Percentiles rank a stretch among this genome's conserved stretches.
Conservation (phyloP, 2,888 invertebrate species). For the Monopis laevigella region DNA sequence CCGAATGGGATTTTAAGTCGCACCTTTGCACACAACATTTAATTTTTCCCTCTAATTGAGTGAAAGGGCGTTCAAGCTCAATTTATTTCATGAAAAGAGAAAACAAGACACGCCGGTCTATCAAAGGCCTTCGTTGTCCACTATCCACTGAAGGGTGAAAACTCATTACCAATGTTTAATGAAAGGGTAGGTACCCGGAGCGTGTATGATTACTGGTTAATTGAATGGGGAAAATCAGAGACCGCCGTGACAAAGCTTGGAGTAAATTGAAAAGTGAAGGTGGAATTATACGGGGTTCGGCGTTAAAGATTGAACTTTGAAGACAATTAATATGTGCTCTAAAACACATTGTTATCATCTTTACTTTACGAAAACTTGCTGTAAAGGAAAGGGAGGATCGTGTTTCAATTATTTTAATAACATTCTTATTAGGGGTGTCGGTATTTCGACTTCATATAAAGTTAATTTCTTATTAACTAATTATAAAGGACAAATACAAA, state of each 20-base stretch:
- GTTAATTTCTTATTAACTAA: too few relatives aligned
- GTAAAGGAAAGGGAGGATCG: too few relatives aligned
- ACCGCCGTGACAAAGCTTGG: conserved; percentile 43
- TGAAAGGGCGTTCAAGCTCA: conserved; percentile 30
- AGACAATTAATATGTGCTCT: conserved; percentile 10
- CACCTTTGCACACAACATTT: conserved; percentile 15
- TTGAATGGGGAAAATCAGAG: conserved; percentile 60
- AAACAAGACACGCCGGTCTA: conserved; percentile 38
- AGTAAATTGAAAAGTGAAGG: conserved; percentile 32
- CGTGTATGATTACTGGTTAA: conserved; percentile 65
- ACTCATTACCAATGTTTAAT: conserved; percentile 62
- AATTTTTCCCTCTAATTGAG: conserved; percentile 31
- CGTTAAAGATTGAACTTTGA: conserved; percentile 1
- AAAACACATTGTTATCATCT: too few relatives aligned
- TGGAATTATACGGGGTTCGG: conserved; percentile 19
- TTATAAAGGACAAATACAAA: too few relatives aligned
- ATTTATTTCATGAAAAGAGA: conserved; percentile 39
- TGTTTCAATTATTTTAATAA: too few relatives aligned
- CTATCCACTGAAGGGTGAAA: conserved; percentile 58
- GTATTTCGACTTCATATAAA: too few relatives aligned
- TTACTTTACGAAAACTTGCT: too few relatives aligned
- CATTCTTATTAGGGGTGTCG: too few relatives aligned
- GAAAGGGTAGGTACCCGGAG: conserved; percentile 58
- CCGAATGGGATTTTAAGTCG: conserved; percentile 6
- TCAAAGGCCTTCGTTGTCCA: conserved; percentile 56